Evolutionary conservation across 1,140 invertebrate genomes (phyloP).

Genomic region (Phthorimaea operculella): DNA sequence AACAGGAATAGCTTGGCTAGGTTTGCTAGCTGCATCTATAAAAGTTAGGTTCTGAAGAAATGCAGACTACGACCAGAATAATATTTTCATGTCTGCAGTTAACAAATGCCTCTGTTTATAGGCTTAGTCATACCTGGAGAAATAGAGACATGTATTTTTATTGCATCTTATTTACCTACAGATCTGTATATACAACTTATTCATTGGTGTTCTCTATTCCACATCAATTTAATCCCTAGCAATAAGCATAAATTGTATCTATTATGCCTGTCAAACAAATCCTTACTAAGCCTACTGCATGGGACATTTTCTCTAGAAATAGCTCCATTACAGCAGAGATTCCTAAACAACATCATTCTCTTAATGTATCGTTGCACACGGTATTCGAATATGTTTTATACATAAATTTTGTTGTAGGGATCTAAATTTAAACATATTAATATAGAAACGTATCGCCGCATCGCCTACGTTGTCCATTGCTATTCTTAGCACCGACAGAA

Average conservation of each 20-base stretch:
- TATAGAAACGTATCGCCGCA: slow-evolving; percentile 3
- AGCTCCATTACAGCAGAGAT: not conserved
- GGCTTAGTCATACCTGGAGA: no score
- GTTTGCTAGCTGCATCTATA: not conserved
- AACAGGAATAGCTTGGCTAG: not conserved
- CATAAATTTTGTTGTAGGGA: slow-evolving; percentile 1
- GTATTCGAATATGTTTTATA: slow-evolving; percentile 2
- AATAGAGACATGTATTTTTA: no score
- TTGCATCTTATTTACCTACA: no score
- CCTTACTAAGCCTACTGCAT: not conserved
- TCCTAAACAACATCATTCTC: not conserved
- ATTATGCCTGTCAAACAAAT: not conserved
- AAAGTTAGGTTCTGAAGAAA: not conserved
- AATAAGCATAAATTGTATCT: no score
- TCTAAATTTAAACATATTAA: slow-evolving; percentile 5
- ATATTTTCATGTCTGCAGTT: no score
- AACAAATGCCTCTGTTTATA: no score
- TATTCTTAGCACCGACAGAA: not conserved
- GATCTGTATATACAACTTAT: no score
- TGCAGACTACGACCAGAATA: not conserved
- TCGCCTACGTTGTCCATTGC: slow-evolving; percentile 2
- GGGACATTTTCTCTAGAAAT: not conserved
- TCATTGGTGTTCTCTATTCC: no score
- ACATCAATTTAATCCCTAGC: no score
- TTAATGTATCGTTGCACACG: slow-evolving; percentile 1